phyloP scores from a whole-genome alignment of 2,113 vertebrate species.

The Heterocephalus glaber region DNA sequence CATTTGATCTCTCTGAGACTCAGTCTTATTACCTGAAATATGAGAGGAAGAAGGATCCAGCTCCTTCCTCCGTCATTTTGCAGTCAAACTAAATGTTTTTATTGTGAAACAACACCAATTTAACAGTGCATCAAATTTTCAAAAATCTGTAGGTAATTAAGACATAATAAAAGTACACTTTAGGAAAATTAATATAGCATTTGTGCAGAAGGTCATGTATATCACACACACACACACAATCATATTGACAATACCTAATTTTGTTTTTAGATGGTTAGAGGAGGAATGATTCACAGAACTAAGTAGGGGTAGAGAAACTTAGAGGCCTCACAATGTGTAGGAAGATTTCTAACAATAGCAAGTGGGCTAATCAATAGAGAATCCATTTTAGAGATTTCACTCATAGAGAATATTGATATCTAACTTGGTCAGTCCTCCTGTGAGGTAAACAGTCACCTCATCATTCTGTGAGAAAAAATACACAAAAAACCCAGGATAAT shows the following conservation, averaged over 20 bases:
- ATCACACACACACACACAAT: background rate
- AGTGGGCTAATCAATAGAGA: conserved; percentile 65
- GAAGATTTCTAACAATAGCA: conserved; percentile 70
- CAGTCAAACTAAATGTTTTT: background rate
- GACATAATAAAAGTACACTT: background rate
- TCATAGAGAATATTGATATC: conserved; percentile 76
- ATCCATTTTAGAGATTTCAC: conserved; percentile 76
- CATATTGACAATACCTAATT: background rate
- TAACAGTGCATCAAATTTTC: conserved; percentile 26
- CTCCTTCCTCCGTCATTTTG: background rate
- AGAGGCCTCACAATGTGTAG: conserved; percentile 1
- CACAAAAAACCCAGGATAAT: conserved; percentile 40
- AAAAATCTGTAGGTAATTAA: conserved; percentile 34
- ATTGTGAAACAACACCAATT: background rate
- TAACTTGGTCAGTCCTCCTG: conserved; percentile 71
- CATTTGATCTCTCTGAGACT: background rate
- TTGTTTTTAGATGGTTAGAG: conserved; percentile 54
- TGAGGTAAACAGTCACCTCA: conserved; percentile 79
- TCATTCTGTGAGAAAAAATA: conserved; percentile 76
- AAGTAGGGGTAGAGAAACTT: background rate
- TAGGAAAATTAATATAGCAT: background rate
- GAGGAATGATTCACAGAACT: conserved; percentile 25
- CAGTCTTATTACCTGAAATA: background rate
- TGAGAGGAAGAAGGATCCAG: background rate
- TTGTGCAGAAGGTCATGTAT: background rate